Percentiles rank a stretch among this genome's conserved stretches.
Conservation (phyloP, 2,113 vertebrate species). For the Percina caprodes region DNA sequence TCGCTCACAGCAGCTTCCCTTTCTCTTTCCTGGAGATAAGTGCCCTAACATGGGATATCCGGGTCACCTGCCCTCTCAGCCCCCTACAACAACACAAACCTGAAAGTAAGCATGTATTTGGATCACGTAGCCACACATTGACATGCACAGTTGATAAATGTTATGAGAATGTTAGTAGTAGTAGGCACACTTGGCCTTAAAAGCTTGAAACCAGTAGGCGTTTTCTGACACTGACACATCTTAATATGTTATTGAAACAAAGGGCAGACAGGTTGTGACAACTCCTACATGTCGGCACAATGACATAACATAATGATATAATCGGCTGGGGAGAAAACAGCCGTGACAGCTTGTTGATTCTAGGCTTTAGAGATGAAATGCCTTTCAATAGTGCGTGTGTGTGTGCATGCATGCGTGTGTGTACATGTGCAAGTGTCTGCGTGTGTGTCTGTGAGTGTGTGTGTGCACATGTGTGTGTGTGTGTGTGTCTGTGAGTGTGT, state of each 20-base stretch:
- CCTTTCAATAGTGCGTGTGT: not conserved
- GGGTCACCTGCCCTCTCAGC: conserved; percentile 55
- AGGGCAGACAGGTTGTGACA: conserved; percentile 50
- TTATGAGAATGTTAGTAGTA: conserved; percentile 2
- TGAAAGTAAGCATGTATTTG: not conserved
- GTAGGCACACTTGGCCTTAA: not conserved
- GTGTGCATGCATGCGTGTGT: too few species aligned
- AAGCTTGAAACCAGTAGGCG: not conserved
- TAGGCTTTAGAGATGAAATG: conserved; percentile 13
- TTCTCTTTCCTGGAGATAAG: conserved; percentile 56
- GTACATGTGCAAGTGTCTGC: too few species aligned
- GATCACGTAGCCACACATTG: conserved; percentile 17
- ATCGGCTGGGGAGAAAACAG: not conserved
- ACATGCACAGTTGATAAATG: not conserved
- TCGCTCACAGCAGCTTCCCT: conserved; percentile 38
- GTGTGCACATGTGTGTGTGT: too few species aligned
- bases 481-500: conserved; percentile 4
- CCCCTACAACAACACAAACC: not conserved
- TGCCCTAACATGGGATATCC: conserved; percentile 57
- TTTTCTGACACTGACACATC: not conserved
- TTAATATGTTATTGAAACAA: conserved; percentile 24
- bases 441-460: not conserved
- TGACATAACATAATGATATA: conserved; percentile 21
- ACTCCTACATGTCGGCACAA: conserved; percentile 9
- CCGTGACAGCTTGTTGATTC: conserved; percentile 36